Percentiles rank a stretch among this genome's conserved stretches.
Conservation (phyloP, 2,797 vertebrate species). For the Perodicticus potto region DNA sequence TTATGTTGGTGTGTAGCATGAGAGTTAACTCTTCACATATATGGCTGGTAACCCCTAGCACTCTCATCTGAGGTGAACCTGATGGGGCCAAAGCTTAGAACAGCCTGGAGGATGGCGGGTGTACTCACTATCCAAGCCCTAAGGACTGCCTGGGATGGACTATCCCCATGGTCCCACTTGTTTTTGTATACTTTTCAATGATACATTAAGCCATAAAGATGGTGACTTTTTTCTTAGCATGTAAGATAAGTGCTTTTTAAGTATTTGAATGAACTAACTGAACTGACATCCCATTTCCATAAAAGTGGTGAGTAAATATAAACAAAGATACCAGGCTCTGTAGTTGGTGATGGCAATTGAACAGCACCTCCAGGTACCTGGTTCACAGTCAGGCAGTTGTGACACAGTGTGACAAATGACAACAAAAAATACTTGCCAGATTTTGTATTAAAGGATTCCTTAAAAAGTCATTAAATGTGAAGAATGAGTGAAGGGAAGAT, state of each 20-base stretch:
- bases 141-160: no score
- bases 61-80: no score
- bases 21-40: no score
- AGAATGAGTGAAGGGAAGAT: not conserved
- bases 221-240: not conserved
- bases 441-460: not conserved
- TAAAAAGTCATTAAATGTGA: not conserved
- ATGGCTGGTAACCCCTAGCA: no score
- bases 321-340: not conserved
- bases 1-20: no score
- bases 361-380: not conserved
- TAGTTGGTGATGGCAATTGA: not conserved
- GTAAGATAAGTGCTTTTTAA: not conserved
- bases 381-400: not conserved
- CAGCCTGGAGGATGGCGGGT: no score
- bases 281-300: not conserved
- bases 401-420: not conserved
- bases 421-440: not conserved
- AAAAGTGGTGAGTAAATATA: not conserved
- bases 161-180: no score
- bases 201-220: not conserved
- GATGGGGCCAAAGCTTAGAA: no score
- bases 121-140: no score
- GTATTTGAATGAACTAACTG: not conserved
- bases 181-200: not conserved